Percentiles rank a stretch among this genome's conserved stretches.
phyloP scores from a whole-genome alignment of 2,113 vertebrate species.

The Tonatia bakeri region DNA sequence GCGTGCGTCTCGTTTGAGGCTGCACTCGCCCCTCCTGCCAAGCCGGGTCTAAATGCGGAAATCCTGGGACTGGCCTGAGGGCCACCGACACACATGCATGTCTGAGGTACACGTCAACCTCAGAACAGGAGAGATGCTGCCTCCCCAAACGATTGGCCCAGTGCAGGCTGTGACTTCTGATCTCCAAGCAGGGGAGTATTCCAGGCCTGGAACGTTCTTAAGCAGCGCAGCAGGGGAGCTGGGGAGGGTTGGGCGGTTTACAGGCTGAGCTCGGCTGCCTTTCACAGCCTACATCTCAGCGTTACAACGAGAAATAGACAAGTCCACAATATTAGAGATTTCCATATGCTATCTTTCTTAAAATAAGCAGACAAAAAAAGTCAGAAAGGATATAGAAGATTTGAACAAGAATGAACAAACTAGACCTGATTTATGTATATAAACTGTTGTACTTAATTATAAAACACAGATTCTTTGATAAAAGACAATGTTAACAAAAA shows the following conservation, averaged over 20 bases:
- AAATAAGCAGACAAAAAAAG: not conserved
- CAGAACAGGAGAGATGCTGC: not conserved
- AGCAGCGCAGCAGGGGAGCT: not conserved
- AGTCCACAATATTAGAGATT: not conserved
- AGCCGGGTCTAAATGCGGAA: not conserved
- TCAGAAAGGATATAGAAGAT: not conserved
- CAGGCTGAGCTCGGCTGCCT: not conserved
- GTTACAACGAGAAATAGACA: not conserved
- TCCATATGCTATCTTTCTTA: not conserved
- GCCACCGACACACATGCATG: not conserved
- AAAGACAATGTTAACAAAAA: not conserved
- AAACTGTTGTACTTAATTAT: not conserved
- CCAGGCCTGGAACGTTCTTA: not conserved
- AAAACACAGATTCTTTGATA: not conserved
- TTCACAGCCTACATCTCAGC: not conserved
- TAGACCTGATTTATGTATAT: not conserved
- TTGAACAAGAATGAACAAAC: not conserved
- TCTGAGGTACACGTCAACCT: not conserved
- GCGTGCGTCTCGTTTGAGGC: not conserved
- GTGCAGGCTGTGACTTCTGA: not conserved
- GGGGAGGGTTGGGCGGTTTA: not conserved
- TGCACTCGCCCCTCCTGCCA: not conserved
- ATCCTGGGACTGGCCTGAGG: not conserved
- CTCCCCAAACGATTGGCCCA: not conserved
- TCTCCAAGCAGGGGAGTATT: not conserved